phyloP scores from a whole-genome alignment of 37 sponge, comb jelly and placozoan species.

The Sycon ciliatum region DNA sequence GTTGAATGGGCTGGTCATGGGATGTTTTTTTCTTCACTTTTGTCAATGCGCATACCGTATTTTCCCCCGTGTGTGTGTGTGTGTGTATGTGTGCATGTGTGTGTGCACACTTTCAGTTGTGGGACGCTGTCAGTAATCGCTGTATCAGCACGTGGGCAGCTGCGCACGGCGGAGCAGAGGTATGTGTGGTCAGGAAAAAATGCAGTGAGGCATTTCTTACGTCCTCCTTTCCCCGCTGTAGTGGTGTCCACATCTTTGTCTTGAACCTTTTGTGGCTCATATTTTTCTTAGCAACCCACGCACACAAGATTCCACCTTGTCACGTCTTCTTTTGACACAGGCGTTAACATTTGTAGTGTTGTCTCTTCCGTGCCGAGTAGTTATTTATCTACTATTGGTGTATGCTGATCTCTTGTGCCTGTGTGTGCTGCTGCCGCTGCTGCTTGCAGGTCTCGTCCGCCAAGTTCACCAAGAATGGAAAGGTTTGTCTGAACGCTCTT shows the following conservation, averaged over 20 bases:
- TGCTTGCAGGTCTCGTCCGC: conserved; percentile 53
- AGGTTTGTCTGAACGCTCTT: conserved; percentile 34
- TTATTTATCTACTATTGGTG: no score
- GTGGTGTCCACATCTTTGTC: not conserved
- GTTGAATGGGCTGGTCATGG: no score
- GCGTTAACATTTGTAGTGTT: no score
- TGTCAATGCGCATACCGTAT: not conserved
- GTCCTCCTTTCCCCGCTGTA: not conserved
- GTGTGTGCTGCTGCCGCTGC: no score
- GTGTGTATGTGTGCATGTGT: not conserved
- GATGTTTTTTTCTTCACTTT: no score
- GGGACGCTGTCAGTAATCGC: conserved; percentile 94
- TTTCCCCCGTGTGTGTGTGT: not conserved
- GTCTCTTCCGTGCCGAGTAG: no score
- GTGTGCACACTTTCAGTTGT: conserved; percentile 35
- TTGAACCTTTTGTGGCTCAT: not conserved
- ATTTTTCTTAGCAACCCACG: no score
- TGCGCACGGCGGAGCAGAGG: conserved; percentile 73
- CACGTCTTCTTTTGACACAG: no score
- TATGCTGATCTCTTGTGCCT: no score
- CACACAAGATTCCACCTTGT: no score
- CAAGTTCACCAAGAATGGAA: conserved; percentile 56
- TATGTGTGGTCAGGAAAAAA: conserved; percentile 13
- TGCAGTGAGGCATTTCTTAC: no score
- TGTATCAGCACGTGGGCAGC: conserved; percentile 68